A percentile compares a stretch with the other conserved stretches of the same genome.
Evolutionary conservation across 2,797 vertebrate genomes (phyloP).

Genomic region (Tinamus major): DNA sequence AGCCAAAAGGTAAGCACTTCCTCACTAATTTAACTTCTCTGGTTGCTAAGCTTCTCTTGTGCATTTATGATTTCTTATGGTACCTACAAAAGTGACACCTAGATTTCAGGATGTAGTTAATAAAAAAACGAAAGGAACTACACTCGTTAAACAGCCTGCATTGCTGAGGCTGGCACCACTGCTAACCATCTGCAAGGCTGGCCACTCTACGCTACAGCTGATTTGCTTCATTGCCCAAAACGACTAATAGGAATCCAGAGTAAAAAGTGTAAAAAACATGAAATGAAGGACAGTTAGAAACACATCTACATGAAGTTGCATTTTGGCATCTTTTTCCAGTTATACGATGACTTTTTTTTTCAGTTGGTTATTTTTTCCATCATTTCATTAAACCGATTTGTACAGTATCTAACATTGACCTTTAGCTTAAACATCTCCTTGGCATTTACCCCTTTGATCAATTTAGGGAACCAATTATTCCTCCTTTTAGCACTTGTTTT

Average conservation of each 20-base stretch:
- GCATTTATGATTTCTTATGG: not conserved
- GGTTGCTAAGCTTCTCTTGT: not conserved
- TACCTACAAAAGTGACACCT: not conserved
- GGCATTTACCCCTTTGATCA: not conserved
- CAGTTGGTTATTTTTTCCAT: not conserved
- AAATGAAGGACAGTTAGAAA: not conserved
- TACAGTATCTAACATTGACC: not conserved
- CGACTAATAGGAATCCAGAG: accelerated
- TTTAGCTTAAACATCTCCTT: not conserved
- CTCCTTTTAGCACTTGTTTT: not conserved
- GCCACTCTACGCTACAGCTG: accelerated
- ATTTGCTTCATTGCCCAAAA: not conserved
- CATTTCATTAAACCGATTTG: not conserved
- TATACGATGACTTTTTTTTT: not conserved
- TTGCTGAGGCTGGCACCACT: not conserved
- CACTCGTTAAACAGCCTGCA: not conserved
- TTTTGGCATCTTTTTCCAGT: not conserved
- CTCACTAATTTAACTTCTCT: not conserved
- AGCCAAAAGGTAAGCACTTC: not conserved
- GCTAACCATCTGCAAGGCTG: not conserved
- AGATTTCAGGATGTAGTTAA: not conserved
- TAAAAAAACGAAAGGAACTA: not conserved
- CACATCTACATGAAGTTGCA: not conserved
- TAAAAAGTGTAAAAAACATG: not conserved
- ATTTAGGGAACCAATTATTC: not conserved